Percentiles rank a stretch among this genome's conserved stretches.
These are phyloP conservation scores for Beris chalybata DNA, from an alignment of 2,888 invertebrate species.

Conservation along the genomic window DNA sequence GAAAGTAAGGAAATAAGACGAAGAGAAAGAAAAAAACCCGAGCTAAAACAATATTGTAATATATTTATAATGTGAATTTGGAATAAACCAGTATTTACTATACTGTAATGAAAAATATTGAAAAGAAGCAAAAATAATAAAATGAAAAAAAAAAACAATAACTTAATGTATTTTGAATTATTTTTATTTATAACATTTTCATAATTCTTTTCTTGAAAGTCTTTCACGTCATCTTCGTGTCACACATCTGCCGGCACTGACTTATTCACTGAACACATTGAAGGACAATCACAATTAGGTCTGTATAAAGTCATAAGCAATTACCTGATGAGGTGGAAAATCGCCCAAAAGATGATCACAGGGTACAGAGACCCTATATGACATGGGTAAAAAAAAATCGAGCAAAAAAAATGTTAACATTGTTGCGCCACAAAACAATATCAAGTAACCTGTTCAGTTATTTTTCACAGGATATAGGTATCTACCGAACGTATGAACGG, in stretches of 20 bases:
- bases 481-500: too few relatives aligned
- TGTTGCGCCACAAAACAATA: too few relatives aligned
- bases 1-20: conserved; percentile 6
- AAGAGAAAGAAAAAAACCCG: conserved; percentile 8
- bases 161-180: conserved; percentile 30
- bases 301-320: conserved; percentile 11
- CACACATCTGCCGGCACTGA: too few relatives aligned
- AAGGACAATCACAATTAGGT: background rate
- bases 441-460: too few relatives aligned
- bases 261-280: background rate
- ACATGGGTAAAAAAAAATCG: too few relatives aligned
- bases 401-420: too few relatives aligned
- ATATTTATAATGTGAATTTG: conserved; percentile 46
- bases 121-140: conserved; percentile 26
- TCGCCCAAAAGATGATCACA: background rate
- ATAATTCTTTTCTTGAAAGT: background rate
- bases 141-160: conserved; percentile 31
- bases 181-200: conserved; percentile 13
- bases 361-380: too few relatives aligned
- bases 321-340: conserved; percentile 21
- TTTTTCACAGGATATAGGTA: too few relatives aligned
- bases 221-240: too few relatives aligned
- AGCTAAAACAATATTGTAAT: conserved; percentile 41
- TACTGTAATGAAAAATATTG: conserved; percentile 44
- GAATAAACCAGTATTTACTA: conserved; percentile 45